These are phyloP conservation scores for Hypolimnas misippus DNA, from an alignment of 2,888 invertebrate genomes.

Conservation along the genomic window DNA sequence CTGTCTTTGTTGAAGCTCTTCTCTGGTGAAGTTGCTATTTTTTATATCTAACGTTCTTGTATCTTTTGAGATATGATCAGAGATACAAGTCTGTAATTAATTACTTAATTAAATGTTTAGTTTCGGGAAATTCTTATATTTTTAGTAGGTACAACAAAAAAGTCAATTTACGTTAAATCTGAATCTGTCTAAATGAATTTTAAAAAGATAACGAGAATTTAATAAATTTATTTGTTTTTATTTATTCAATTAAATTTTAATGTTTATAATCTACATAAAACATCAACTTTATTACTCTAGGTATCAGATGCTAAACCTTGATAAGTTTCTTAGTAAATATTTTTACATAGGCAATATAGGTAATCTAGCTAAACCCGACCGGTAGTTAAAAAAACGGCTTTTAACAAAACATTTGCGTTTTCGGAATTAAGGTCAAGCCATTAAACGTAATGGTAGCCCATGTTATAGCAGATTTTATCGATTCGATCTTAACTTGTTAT, in stretches of 20 bases:
- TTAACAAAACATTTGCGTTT: slow-evolving; percentile 8
- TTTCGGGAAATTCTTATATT: too few species aligned
- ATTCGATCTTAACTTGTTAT: slow-evolving; percentile 4
- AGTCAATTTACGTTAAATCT: too few species aligned
- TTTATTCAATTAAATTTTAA: too few species aligned
- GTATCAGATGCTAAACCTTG: too few species aligned
- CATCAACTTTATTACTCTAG: too few species aligned
- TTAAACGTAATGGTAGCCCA: slow-evolving; percentile 5
- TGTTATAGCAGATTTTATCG: slow-evolving; percentile 15
- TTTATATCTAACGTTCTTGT: not conserved
- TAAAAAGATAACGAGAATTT: too few species aligned
- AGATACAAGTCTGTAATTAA: too few species aligned
- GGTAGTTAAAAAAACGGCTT: not conserved
- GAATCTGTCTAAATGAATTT: too few species aligned
- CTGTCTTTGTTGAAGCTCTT: slow-evolving; percentile 31
- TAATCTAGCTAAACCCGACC: slow-evolving; percentile 3
- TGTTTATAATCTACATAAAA: too few species aligned
- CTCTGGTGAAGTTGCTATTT: slow-evolving; percentile 10
- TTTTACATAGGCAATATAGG: not conserved
- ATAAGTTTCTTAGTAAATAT: not conserved
- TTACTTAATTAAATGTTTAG: too few species aligned
- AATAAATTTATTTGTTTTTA: too few species aligned
- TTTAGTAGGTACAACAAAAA: too few species aligned
- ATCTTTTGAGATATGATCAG: not conserved
- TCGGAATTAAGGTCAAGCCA: slow-evolving; percentile 17